These are phyloP conservation scores for Synergus laeviventris DNA, from an alignment of 2,888 invertebrate species.

Conservation along the genomic window DNA sequence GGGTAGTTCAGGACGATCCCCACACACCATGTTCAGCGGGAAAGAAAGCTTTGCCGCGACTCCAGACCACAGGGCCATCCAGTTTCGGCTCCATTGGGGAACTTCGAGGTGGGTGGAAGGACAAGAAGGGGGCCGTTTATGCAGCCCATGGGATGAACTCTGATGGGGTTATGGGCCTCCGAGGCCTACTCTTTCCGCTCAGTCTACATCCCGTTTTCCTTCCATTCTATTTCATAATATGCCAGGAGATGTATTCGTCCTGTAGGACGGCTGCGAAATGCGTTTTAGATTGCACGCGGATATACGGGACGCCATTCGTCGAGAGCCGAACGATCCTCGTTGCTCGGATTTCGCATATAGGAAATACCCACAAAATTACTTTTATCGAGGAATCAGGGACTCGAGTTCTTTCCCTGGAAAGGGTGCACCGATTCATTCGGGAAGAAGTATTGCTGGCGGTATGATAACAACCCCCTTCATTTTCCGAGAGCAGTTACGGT, in stretches of 20 bases:
- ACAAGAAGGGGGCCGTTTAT: conserved; percentile 64
- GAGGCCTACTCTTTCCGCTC: conserved; percentile 75
- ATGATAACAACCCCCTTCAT: conserved; percentile 35
- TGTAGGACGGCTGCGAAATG: conserved; percentile 71
- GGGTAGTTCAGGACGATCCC: conserved; percentile 43
- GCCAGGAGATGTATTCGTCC: conserved; percentile 69
- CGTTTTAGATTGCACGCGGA: conserved; percentile 72
- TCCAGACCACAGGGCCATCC: conserved; percentile 65
- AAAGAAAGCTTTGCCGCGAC: conserved; percentile 52
- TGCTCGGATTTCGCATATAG: conserved; percentile 38
- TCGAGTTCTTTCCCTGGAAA: conserved; percentile 29
- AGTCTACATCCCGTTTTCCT: conserved; percentile 71
- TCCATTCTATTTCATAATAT: conserved; percentile 75
- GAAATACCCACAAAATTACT: conserved; percentile 34
- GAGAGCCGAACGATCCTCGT: conserved; percentile 17
- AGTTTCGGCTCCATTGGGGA: conserved; percentile 50
- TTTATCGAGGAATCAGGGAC: conserved; percentile 34
- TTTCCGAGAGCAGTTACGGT: conserved; percentile 23
- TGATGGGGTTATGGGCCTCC: conserved; percentile 81
- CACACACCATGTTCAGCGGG: conserved; percentile 24
- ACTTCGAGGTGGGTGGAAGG: conserved; percentile 50
- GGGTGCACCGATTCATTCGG: conserved; percentile 36
- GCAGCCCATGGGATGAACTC: conserved; percentile 73
- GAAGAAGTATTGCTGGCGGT: conserved; percentile 31
- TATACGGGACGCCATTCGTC: conserved; percentile 57